Evolutionary conservation across 2,113 vertebrate genomes (phyloP), one percentile per base, ranked within the genome.

Genomic region (Anthoscopus minutus): DNA sequence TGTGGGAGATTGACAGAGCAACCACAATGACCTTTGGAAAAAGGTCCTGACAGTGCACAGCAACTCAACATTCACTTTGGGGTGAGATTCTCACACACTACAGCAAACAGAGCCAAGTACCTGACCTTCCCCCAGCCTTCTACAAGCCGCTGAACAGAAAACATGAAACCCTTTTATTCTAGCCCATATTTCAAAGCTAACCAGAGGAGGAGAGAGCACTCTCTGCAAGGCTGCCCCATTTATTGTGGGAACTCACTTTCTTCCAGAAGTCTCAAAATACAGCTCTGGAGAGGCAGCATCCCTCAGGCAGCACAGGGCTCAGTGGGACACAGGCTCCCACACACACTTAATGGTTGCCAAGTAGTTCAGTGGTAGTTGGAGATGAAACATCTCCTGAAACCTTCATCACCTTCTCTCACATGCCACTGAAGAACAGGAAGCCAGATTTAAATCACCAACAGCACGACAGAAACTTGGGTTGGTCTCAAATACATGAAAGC

Each of bases 401-500:
- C 40, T 69, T 89, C 69, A 84, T 38, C 5, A 1, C 38, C 31
- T 82, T 80, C 65, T 66, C 33, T 83, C 56, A 30, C 4, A 38
- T 3, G 20, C n/a, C 60, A 45, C 48, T 20, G 21, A 80, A 80
- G 58, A 90, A 66, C 18, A 61, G 0, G 31, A 82, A 79, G 25
- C 12, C 58, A 45, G 33, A 65, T 85, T 62, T 50, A 82, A 73
- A 77, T 54, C 71, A 89, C 45, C 37, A 93, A 53, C 38, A 83
- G 45, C 35, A 70, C 0, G 0, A 83, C 2, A 5, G 38, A 62
- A 72, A 81, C 54, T 64, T 90, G 90, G 64, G 88, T 15, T 86
- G 65, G 50, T 92, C 83, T 92, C 87, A 88, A 81, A 88, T 11
- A 78, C 2, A 4, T 19, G 30, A 96, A 86, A 85, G 47, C 51